Evolutionary conservation across 2,797 vertebrate genomes (phyloP).

Genomic region (Craterocephalus amniculus): DNA sequence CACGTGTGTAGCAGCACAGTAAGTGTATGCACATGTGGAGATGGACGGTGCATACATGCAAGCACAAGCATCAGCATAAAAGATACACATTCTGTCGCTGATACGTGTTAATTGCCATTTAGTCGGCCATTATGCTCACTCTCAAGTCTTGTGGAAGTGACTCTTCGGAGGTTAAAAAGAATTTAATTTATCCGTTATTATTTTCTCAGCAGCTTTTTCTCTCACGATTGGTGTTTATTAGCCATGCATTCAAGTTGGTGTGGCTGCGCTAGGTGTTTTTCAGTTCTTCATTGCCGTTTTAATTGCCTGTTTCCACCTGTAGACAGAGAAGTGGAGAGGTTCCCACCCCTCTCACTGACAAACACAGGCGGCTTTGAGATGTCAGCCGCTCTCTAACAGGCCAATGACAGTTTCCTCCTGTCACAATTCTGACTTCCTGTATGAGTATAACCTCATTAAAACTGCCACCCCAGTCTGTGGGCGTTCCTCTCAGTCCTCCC

Average conservation of each 20-base stretch:
- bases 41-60: background rate
- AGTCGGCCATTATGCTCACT: conserved; percentile 58
- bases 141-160: conserved; percentile 60
- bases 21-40: background rate
- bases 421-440: conserved; percentile 83
- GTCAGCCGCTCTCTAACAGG: conserved; percentile 77
- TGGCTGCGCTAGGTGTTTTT: conserved; percentile 62
- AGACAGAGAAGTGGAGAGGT: conserved; percentile 69
- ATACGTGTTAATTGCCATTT: conserved; percentile 69
- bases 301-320: conserved; percentile 81
- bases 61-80: conserved; percentile 10
- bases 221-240: conserved; percentile 68
- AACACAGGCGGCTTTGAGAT: conserved; percentile 78
- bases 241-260: conserved; percentile 54
- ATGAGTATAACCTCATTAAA: conserved; percentile 86
- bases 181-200: conserved; percentile 72
- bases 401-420: conserved; percentile 83
- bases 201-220: conserved; percentile 66
- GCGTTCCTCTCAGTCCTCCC: conserved; percentile 79
- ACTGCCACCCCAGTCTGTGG: conserved; percentile 79
- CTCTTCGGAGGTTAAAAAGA: conserved; percentile 63
- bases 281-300: conserved; percentile 70
- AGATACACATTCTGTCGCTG: conserved; percentile 22
- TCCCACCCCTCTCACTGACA: conserved; percentile 66
- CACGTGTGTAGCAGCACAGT: conserved; percentile 8